Percentiles rank a stretch among this genome's conserved stretches.
phyloP scores from a whole-genome alignment of 1,140 invertebrate species.

The Drosophila parvula region DNA sequence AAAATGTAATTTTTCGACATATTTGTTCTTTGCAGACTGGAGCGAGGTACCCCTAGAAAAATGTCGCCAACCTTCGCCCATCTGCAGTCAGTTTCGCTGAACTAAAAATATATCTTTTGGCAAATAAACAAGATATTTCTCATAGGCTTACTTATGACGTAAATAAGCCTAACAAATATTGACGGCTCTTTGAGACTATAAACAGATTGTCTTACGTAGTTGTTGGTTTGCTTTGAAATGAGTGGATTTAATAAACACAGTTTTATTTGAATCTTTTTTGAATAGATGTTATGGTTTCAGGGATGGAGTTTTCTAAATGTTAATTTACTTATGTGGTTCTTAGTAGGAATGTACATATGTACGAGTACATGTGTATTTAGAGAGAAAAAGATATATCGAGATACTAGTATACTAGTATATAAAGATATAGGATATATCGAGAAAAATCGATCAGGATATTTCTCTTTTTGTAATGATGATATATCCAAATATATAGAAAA shows the following conservation, averaged over 20 bases:
- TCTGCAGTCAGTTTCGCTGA: not conserved
- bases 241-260: not conserved
- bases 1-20: too few species aligned
- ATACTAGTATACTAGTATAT: too few species aligned
- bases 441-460: too few species aligned
- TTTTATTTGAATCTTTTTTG: not conserved
- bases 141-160: slow-evolving; percentile 11
- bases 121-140: not conserved
- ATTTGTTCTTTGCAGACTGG: slow-evolving; percentile 6
- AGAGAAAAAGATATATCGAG: too few species aligned
- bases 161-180: slow-evolving; percentile 19
- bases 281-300: too few species aligned
- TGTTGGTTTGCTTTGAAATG: not conserved
- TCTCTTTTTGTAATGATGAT: too few species aligned
- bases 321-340: too few species aligned
- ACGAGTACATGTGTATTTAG: too few species aligned
- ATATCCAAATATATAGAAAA: too few species aligned
- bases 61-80: not conserved
- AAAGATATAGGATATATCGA: too few species aligned
- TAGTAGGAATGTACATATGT: too few species aligned
- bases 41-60: not conserved
- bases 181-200: not conserved
- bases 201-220: not conserved
- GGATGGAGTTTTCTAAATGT: too few species aligned
- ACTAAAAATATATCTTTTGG: slow-evolving; percentile 1